Conservation (phyloP, 2,888 invertebrate genomes). For the Lordiphosa fenestrarum region DNA sequence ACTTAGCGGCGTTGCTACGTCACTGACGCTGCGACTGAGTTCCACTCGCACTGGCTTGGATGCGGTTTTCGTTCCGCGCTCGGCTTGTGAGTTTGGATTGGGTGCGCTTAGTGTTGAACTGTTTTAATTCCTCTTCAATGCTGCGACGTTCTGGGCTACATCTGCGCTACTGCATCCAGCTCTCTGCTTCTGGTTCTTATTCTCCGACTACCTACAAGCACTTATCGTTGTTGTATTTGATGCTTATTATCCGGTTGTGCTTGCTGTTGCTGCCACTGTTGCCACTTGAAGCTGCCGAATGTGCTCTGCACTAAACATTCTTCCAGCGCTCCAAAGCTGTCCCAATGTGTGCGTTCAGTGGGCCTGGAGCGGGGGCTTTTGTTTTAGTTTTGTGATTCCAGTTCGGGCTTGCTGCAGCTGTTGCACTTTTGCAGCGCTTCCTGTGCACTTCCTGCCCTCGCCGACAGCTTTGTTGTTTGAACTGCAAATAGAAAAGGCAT, state of each 20-base stretch:
- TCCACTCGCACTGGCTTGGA: slow-evolving; percentile 9
- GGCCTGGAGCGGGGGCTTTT: slow-evolving; percentile 17
- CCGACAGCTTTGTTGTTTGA: slow-evolving; percentile 50
- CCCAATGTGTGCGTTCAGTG: slow-evolving; percentile 1
- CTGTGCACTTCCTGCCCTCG: slow-evolving; percentile 26
- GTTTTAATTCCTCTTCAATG: slow-evolving; percentile 2
- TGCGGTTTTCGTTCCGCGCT: slow-evolving; percentile 8
- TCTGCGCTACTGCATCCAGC: slow-evolving; percentile 5
- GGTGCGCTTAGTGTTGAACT: background rate
- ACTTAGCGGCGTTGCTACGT: slow-evolving; percentile 50
- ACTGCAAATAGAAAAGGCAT: slow-evolving; percentile 70
- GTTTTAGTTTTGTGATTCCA: slow-evolving; percentile 41
- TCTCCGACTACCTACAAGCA: background rate
- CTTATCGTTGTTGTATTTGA: slow-evolving; percentile 2
- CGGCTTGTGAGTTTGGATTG: background rate
- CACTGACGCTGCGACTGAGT: slow-evolving; percentile 33
- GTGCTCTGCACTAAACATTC: slow-evolving; percentile 63
- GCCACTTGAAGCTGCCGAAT: slow-evolving; percentile 62
- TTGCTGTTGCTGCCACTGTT: slow-evolving; percentile 39
- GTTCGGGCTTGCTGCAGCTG: slow-evolving; percentile 56
- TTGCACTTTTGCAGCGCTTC: slow-evolving; percentile 65
- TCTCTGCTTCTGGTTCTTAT: background rate
- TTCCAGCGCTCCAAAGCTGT: slow-evolving; percentile 38
- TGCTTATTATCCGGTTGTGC: slow-evolving; percentile 60
- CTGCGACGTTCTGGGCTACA: slow-evolving; percentile 8